Conservation (phyloP, 2,888 invertebrate species). For the Callyntrura guangdongensis region DNA sequence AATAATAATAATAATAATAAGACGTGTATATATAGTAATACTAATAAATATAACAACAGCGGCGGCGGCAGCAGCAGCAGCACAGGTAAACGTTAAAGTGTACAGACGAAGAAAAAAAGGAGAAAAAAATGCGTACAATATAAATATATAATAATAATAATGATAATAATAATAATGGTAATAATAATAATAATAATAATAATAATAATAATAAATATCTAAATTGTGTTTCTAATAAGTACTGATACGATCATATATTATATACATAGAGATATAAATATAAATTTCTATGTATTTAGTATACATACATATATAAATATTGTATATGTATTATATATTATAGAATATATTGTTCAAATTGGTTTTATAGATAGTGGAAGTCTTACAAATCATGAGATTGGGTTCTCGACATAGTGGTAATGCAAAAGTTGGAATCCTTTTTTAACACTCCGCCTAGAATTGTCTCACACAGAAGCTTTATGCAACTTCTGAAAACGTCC, state of each 20-base stretch:
- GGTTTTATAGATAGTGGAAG: neutral
- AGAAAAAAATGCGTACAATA: too few relatives aligned
- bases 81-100: too few relatives aligned
- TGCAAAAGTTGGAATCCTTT: constrained; percentile 83
- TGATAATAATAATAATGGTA: too few relatives aligned
- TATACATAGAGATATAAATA: constrained; percentile 19
- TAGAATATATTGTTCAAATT: constrained; percentile 17
- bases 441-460: constrained; percentile 83
- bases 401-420: constrained; percentile 81
- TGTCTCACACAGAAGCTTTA: constrained; percentile 84
- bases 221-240: neutral
- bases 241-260: neutral
- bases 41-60: too few relatives aligned
- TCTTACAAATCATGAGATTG: constrained; percentile 84
- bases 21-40: too few relatives aligned
- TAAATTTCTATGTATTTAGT: too few relatives aligned
- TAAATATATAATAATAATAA: too few relatives aligned
- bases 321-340: constrained; percentile 34
- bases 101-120: too few relatives aligned
- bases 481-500: constrained; percentile 82
- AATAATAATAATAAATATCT: too few relatives aligned
- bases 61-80: too few relatives aligned
- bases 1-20: too few relatives aligned
- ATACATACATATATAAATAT: constrained; percentile 49
- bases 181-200: too few relatives aligned